Evolutionary conservation across 1,140 invertebrate genomes (phyloP), one percentile per base, ranked within the genome.

Genomic region (Aporrectodea caliginosa): DNA sequence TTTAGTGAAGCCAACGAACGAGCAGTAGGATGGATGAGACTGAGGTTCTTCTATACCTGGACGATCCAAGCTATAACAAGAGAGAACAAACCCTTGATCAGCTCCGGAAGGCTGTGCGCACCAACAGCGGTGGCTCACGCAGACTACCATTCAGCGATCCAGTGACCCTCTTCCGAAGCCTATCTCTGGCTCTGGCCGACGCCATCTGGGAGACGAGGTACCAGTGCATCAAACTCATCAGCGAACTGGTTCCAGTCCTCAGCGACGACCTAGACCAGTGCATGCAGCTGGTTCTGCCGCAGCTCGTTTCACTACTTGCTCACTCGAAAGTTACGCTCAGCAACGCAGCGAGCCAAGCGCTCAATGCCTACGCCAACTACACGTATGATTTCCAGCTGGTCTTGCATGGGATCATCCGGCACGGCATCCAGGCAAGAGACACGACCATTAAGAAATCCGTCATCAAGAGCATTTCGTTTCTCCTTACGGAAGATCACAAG

Each of bases 331-430:
- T 86, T 14, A 83, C 84, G 35, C 84, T 88, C 22, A 81, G 87
- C 27, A 83, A 85, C 79, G 84, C 84, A 27, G 85, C 86, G 22
- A 85, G 87, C 58, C 86, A 87, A 78, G 85, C 86, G 1, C 79
- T 89, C 16, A 86, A 87, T 83, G 83, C 84, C 0, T 89, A 88
- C 80, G 87, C 88, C 85, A 88, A 87, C 73, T 81, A 86, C 78
- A 87, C 87, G 12, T 72, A 80, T 29, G 83, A 86, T 78, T 81
- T 88, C 2, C 83, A 84, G 33, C 58, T 75, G 27, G 74, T 88
- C 16, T 79, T 87, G 16, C 81, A 84, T 73, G 84, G 84, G 27
- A 85, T 88, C 75, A 85, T 88, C 16, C 82, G 83, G 29, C 83
- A 82, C 80, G 88, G 87, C 31, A 76, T 89, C 72, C 85, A 88